phyloP scores from a whole-genome alignment of 1,140 invertebrate species.

The Aethina tumida region DNA sequence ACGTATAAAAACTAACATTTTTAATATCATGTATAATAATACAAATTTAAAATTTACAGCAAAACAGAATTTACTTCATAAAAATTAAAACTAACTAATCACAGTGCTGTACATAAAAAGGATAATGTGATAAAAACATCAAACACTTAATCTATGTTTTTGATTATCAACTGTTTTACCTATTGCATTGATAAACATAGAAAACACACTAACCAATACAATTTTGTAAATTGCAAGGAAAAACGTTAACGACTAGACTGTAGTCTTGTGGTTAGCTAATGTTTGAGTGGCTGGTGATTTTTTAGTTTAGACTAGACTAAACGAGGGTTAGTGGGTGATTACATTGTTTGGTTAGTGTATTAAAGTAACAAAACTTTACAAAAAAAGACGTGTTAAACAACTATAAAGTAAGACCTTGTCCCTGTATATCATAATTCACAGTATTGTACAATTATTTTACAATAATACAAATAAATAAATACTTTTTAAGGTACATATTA shows the following conservation, averaged over 20 bases:
- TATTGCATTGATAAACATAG: constrained; percentile 12
- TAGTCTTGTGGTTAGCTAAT: no score
- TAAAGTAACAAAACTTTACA: constrained; percentile 13
- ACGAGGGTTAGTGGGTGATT: no score
- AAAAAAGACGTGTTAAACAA: constrained; percentile 11
- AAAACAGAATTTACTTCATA: constrained; percentile 16
- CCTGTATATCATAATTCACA: constrained; percentile 15
- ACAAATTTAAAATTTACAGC: constrained; percentile 27
- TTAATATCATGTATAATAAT: constrained; percentile 14
- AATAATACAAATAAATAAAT: constrained; percentile 21
- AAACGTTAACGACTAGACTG: no score
- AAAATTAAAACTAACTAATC: constrained; percentile 25
- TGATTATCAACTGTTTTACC: constrained; percentile 14
- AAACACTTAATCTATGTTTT: constrained; percentile 19
- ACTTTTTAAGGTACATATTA: constrained; percentile 16
- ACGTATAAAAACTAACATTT: constrained; percentile 26
- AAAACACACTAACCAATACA: constrained; percentile 14
- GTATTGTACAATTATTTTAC: constrained; percentile 15
- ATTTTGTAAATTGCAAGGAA: no score
- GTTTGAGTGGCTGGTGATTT: no score
- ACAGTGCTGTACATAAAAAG: constrained; percentile 26
- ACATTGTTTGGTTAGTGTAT: no score
- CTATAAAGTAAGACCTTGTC: constrained; percentile 17
- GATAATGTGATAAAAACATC: constrained; percentile 18
- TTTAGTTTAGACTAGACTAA: no score